phyloP scores from a whole-genome alignment of 2,888 invertebrate genomes.

The Bimastos eiseni region DNA sequence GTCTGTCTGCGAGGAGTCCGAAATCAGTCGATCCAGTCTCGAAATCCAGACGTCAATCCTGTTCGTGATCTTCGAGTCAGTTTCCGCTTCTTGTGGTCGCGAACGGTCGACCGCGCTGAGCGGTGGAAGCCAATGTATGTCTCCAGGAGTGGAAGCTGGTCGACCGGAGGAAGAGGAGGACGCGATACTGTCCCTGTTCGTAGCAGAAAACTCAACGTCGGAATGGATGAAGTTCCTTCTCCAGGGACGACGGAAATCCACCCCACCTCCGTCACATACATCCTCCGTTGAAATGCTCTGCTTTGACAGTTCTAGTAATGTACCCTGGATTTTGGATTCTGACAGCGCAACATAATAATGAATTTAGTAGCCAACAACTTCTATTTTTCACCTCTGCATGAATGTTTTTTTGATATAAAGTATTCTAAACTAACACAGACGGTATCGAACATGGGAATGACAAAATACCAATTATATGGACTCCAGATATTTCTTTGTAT shows the following conservation, averaged over 20 bases:
- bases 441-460: too few relatives aligned
- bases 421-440: too few relatives aligned
- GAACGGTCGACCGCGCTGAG: neutral
- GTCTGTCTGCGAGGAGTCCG: neutral
- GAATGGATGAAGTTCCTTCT: slow-evolving; percentile 7
- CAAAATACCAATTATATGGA: too few relatives aligned
- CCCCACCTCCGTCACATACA: neutral
- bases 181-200: neutral
- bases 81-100: neutral
- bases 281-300: neutral
- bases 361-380: neutral
- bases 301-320: neutral
- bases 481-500: too few relatives aligned
- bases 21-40: slow-evolving; percentile 17
- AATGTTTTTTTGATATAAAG: too few relatives aligned
- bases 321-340: neutral
- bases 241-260: neutral
- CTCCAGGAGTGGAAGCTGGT: neutral
- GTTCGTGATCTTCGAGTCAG: neutral
- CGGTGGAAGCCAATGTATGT: neutral
- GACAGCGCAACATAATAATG: neutral
- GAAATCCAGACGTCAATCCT: slow-evolving; percentile 13
- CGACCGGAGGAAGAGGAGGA: neutral
- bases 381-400: neutral
- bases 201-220: neutral